A percentile compares a stretch with the other conserved stretches of the same genome.
Evolutionary conservation across 30 jellyfish, hydroid and myxozoan species (phyloP).

Genomic region (Turritopsis rubra): DNA sequence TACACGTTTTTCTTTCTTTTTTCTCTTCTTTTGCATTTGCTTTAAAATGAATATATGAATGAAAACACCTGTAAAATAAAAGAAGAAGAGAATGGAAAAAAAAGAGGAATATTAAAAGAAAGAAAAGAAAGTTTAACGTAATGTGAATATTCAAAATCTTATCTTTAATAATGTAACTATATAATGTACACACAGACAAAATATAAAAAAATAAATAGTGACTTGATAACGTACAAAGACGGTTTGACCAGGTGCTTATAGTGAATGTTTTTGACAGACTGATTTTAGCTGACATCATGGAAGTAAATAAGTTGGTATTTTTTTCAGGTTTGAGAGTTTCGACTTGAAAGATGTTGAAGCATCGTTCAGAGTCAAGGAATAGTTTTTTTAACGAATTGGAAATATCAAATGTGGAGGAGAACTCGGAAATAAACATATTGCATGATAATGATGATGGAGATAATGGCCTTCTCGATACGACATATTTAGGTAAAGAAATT

Average conservation of each 20-base stretch:
- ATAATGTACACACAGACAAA: background rate
- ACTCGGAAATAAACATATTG: background rate
- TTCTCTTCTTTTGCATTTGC: background rate
- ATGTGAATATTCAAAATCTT: background rate
- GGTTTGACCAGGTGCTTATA: background rate
- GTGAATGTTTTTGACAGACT: background rate
- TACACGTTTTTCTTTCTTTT: background rate
- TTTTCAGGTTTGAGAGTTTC: background rate
- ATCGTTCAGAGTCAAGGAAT: constrained; percentile 1
- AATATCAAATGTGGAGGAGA: background rate
- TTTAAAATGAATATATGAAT: background rate
- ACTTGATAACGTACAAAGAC: background rate
- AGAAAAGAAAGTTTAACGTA: background rate
- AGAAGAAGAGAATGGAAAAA: background rate
- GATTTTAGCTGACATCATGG: background rate
- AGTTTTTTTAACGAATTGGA: background rate
- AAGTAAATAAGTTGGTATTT: background rate
- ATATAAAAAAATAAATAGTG: background rate
- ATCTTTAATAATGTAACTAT: background rate
- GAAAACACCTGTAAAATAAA: background rate
- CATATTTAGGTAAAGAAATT: background rate
- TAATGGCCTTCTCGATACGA: too few species aligned
- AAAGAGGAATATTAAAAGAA: background rate
- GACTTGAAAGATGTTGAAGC: background rate
- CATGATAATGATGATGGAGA: background rate